phyloP scores from a whole-genome alignment of 2,113 vertebrate genomes.

The Oryctolagus cuniculus region DNA sequence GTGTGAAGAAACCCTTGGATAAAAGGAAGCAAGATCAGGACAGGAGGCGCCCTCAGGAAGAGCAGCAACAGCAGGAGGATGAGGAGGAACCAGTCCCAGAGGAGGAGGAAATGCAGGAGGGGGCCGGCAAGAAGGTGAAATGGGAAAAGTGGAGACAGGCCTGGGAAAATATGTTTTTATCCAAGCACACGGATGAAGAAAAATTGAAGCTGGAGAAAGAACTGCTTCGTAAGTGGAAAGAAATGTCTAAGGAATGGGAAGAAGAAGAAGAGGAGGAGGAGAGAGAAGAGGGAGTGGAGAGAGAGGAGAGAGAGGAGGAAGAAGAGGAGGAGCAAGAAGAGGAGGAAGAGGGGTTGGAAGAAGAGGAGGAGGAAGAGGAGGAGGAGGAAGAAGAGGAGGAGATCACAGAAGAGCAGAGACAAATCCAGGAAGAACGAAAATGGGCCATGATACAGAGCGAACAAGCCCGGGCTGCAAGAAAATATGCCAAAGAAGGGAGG shows the following conservation, averaged over 20 bases:
- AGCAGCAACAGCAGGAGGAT: not conserved
- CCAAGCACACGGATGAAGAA: not conserved
- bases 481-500: constrained; percentile 16
- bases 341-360: not conserved
- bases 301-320: not conserved
- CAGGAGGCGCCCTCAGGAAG: not conserved
- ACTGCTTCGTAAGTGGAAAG: not conserved
- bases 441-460: not conserved
- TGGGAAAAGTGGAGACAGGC: constrained; percentile 47
- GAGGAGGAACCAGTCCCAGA: not conserved
- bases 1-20: not conserved
- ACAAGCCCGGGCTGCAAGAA: not conserved
- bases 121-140: not conserved
- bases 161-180: not conserved
- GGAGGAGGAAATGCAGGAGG: not conserved
- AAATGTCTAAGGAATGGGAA: not conserved
- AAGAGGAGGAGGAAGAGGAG: not conserved
- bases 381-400: fast-evolving
- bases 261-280: not conserved
- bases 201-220: not conserved
- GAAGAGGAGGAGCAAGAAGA: not conserved
- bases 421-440: constrained; percentile 32
- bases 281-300: not conserved
- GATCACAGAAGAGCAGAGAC: constrained; percentile 45
- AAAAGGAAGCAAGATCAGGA: constrained; percentile 59